Conservation (phyloP, 2,797 vertebrate genomes). For the Alexandromys oeconomus region DNA sequence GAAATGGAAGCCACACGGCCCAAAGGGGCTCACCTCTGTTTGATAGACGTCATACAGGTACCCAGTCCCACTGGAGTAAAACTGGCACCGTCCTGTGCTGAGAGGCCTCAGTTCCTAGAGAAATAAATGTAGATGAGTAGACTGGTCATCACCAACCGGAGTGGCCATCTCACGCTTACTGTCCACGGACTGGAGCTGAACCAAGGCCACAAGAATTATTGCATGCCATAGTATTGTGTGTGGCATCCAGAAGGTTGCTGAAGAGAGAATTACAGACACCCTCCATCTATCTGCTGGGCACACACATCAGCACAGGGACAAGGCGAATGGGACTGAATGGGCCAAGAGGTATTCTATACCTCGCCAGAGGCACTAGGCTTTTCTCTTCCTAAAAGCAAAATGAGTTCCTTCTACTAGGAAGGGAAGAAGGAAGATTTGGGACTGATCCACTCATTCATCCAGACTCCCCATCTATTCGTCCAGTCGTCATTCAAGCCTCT, state of each 20-base stretch:
- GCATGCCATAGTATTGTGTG: neutral
- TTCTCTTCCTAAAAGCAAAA: neutral
- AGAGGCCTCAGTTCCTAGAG: constrained; percentile 93
- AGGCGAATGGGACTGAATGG: too few relatives aligned
- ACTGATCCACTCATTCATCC: neutral
- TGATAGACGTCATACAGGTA: constrained; percentile 93
- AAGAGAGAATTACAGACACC: too few relatives aligned
- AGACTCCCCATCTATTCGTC: neutral
- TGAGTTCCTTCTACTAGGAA: neutral
- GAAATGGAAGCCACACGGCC: too few relatives aligned
- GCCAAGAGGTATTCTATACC: neutral
- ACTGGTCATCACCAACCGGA: accelerated
- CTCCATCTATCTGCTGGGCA: neutral
- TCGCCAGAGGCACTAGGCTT: neutral
- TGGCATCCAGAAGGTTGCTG: neutral
- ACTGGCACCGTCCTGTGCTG: constrained; percentile 93
- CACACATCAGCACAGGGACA: neutral
- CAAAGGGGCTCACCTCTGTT: constrained; percentile 91
- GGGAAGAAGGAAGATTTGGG: neutral
- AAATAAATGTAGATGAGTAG: neutral
- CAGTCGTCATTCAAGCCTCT: neutral
- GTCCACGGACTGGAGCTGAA: neutral
- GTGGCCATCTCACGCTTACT: neutral
- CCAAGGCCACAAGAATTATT: accelerated
- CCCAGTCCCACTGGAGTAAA: constrained; percentile 91